Evolutionary conservation across 2,797 vertebrate species (phyloP), one percentile per base, ranked within the genome.

Genomic region (Argyrosomus regius): DNA sequence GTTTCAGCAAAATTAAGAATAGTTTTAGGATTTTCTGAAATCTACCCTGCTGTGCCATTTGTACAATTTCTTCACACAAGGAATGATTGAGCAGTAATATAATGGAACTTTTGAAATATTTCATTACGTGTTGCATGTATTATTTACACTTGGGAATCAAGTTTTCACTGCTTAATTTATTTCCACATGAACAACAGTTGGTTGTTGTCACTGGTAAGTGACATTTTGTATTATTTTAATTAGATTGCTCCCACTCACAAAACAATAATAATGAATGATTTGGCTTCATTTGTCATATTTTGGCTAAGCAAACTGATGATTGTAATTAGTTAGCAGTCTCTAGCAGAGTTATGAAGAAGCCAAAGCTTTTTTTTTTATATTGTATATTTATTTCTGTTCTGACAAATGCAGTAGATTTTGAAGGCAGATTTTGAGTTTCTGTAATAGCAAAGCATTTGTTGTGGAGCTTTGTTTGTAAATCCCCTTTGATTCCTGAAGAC

Each of bases 401-500:
- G 20, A 72, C 41, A 16, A 66, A 4, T 49, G 26, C 11, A 56
- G 11, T 11, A 54, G 12, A 49, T 54, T 10, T 45, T 61, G 9
- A 26, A 22, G 24, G 31, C 35, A 24, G 20, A 52, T 24, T 28
- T 43, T 58, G 24, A 9, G 35, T 54, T 43, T 24, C 17, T 56
- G 39, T 28, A 17, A 45, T 41, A 26, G 46, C 2, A 31, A 1
- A 67, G 24, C 10, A 49, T 65, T 75, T 74, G 28, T 6, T 5
- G 6, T 16, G 16, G 48, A 56, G n/a, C 41, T 79, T 76, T 59
- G n/a, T 64, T 57, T 72, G 8, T 58, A 58, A 63, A 67, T 49
- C 45, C 48, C 2, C 35, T 66, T 75, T 56, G 24, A 75, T 43
- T 72, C 17, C 50, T 28, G 6, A 20, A 60, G 31, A 26, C 35